Conservation (phyloP, 2,888 invertebrate genomes). For the Drosophila infuscata region DNA sequence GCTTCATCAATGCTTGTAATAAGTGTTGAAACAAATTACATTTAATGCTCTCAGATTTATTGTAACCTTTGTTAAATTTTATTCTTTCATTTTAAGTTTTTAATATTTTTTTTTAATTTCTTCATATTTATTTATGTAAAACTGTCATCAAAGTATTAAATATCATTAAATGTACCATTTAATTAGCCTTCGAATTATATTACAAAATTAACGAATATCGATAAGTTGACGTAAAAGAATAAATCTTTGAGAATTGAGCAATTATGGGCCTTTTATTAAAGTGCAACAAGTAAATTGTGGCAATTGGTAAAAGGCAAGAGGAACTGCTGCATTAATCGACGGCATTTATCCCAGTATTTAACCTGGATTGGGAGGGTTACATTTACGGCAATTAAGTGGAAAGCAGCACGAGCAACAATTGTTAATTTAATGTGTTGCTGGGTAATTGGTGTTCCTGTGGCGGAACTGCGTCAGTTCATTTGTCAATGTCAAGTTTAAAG, state of each 20-base stretch:
- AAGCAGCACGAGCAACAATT: constrained; percentile 34
- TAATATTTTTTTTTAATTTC: background rate
- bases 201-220: background rate
- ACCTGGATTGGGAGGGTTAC: constrained; percentile 20
- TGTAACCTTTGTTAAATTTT: background rate
- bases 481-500: constrained; percentile 48
- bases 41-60: background rate
- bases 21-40: background rate
- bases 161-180: background rate
- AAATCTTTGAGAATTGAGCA: background rate
- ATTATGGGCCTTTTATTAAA: constrained; percentile 3
- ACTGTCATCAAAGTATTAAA: background rate
- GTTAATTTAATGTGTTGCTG: constrained; percentile 47
- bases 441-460: constrained; percentile 13
- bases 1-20: background rate
- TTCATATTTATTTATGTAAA: background rate
- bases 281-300: constrained; percentile 31
- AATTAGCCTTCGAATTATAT: background rate
- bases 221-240: background rate
- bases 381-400: constrained; percentile 40
- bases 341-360: constrained; percentile 37
- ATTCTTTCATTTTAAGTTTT: background rate
- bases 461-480: constrained; percentile 39
- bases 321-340: constrained; percentile 17
- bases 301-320: constrained; percentile 32